These are phyloP conservation scores for Karalla daura DNA, from an alignment of 2,797 vertebrate genomes.

Conservation along the genomic window DNA sequence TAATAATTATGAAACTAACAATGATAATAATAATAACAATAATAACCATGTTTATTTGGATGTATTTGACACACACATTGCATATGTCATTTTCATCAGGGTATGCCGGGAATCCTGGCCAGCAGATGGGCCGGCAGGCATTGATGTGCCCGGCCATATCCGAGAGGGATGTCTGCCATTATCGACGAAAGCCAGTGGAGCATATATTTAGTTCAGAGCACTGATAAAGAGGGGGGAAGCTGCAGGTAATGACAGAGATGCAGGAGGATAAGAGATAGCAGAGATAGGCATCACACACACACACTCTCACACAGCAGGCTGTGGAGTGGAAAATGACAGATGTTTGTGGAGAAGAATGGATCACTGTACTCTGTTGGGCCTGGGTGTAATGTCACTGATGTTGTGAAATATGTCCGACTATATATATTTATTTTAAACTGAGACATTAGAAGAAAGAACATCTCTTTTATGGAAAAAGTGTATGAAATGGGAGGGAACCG, in stretches of 20 bases:
- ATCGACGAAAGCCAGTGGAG: slow-evolving; percentile 85
- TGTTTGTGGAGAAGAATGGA: slow-evolving; percentile 64
- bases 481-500: background rate
- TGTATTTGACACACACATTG: background rate
- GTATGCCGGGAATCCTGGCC: slow-evolving; percentile 76
- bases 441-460: background rate
- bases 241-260: slow-evolving; percentile 84
- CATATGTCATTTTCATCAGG: slow-evolving; percentile 55
- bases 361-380: slow-evolving; percentile 46
- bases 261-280: slow-evolving; percentile 69
- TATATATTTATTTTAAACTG: no score
- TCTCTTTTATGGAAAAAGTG: background rate
- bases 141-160: slow-evolving; percentile 81
- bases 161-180: slow-evolving; percentile 82
- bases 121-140: slow-evolving; percentile 84
- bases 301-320: no score
- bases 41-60: background rate
- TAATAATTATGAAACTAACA: background rate
- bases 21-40: background rate
- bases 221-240: slow-evolving; percentile 79
- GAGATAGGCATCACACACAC: slow-evolving; percentile 80
- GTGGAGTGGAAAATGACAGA: slow-evolving; percentile 73
- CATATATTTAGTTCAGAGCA: slow-evolving; percentile 75
- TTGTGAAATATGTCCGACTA: background rate
- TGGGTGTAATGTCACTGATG: background rate